Base-by-base conservation (phyloP, 2,797 vertebrate species). In the Picus viridis region DNA sequence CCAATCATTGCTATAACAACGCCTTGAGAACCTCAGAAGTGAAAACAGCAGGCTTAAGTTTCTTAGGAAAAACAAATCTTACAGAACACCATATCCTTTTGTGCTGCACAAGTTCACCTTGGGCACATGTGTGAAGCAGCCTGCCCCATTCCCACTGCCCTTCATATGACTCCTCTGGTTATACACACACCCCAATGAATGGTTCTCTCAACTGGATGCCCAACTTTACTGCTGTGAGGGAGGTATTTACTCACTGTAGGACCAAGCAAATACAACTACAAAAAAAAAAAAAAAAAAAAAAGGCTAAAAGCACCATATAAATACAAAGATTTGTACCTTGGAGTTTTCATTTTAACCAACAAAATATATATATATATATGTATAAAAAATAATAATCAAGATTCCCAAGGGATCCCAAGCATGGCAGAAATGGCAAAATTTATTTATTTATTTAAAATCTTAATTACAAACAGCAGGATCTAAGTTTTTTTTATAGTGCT, bases 161-260 rank as follows among this genome's bases (percentile, higher is more conserved):
- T 58, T 29, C 83, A 29, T 0, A 0, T 49, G 67, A 30, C 49
- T 32, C 12, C 53, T 10, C 57, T 45, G 58, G 23, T 61, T 16
- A 16, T 3, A 34, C 49, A 47, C 45, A 23, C 39, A 39, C 39
- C 0, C 0, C n/a, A 20, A 34, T 1, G 26, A 54, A 11, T 32
- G 32, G 39, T 70, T 65, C 78, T 20, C 89, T 82, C 36, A 59
- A 22, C 12, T 34, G 36, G 9, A 26, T 58, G 32, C 30, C 53
- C 26, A 27, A 13, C 45, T 73, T 64, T 7, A 36, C 29, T 26
- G 59, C 69, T 30, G 1, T 2, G 18, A 64, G 29, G n/a, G 29
- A 34, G 63, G 23, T 20, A 53, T 29, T 83, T 79, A 62, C 70
- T 45, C 39, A 23, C 4, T 43, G 45, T 16, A 75, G 36, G 26